These are phyloP conservation scores for Hydraecia micacea DNA, from an alignment of 2,888 invertebrate species.

Conservation along the genomic window DNA sequence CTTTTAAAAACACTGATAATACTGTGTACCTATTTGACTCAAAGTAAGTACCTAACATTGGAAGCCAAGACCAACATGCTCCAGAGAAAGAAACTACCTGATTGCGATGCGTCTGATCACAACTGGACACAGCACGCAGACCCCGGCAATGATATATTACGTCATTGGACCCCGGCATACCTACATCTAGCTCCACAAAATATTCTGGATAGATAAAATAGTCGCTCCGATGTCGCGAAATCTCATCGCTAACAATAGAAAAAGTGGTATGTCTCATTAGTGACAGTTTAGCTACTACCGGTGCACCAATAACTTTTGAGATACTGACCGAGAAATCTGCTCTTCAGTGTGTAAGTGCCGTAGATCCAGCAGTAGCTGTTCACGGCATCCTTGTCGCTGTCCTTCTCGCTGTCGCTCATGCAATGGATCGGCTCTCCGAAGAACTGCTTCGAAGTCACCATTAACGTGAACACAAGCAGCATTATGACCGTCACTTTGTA, in stretches of 20 bases:
- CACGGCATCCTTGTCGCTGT: slow-evolving; percentile 90
- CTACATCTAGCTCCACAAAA: not conserved
- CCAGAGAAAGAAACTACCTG: not conserved
- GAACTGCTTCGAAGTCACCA: slow-evolving; percentile 95
- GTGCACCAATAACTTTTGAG: not conserved
- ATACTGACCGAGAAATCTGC: slow-evolving; percentile 61
- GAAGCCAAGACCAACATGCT: not conserved
- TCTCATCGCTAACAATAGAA: no score
- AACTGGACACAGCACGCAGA: not conserved
- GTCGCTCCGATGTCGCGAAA: no score
- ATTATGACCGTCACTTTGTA: slow-evolving; percentile 93
- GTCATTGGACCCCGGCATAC: no score
- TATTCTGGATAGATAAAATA: not conserved
- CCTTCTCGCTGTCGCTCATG: slow-evolving; percentile 87
- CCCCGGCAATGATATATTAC: no score
- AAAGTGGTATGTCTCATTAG: no score
- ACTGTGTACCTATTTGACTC: not conserved
- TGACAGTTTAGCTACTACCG: no score
- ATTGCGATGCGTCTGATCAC: not conserved
- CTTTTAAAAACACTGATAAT: not conserved
- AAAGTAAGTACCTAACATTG: no score
- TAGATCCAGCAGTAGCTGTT: slow-evolving; percentile 95
- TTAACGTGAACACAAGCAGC: slow-evolving; percentile 92
- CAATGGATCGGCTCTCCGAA: slow-evolving; percentile 96
- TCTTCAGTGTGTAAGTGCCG: slow-evolving; percentile 92